Conservation (phyloP, 2,113 vertebrate species). For the Bubalus kerabau region DNA sequence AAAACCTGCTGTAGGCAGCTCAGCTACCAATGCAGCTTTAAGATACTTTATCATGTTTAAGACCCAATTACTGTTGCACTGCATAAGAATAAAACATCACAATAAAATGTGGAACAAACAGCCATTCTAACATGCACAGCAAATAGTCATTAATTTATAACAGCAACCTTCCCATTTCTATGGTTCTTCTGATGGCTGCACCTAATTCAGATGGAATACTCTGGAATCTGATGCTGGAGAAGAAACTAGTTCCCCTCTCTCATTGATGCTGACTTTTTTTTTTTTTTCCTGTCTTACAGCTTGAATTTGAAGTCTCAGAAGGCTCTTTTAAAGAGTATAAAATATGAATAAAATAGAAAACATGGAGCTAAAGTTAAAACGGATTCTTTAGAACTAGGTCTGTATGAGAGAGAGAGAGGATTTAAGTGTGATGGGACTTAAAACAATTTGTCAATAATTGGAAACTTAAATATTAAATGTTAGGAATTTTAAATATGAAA, state of each 20-base stretch:
- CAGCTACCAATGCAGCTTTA: constrained; percentile 74
- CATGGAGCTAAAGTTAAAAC: constrained; percentile 56
- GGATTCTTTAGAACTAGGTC: constrained; percentile 53
- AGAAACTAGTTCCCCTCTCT: constrained; percentile 68
- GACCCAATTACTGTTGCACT: constrained; percentile 86
- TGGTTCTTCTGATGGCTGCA: constrained; percentile 76
- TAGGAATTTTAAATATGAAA: neutral
- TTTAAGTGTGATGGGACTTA: neutral
- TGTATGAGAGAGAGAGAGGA: neutral
- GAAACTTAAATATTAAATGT: neutral
- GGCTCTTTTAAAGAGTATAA: constrained; percentile 67
- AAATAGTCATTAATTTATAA: constrained; percentile 85
- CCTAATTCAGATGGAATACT: constrained; percentile 79
- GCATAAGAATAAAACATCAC: constrained; percentile 85
- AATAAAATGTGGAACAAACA: constrained; percentile 80
- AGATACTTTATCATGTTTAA: constrained; percentile 88
- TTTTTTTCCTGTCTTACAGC: neutral
- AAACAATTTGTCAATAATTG: neutral
- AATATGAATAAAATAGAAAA: constrained; percentile 40
- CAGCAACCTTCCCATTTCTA: constrained; percentile 74
- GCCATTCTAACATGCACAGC: constrained; percentile 73
- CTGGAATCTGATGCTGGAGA: constrained; percentile 70
- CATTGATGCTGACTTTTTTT: constrained; percentile 63
- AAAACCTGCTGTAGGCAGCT: constrained; percentile 80
- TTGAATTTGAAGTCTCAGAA: constrained; percentile 68